Conservation (phyloP, 2,888 invertebrate genomes). For the Diarsia brunnea region DNA sequence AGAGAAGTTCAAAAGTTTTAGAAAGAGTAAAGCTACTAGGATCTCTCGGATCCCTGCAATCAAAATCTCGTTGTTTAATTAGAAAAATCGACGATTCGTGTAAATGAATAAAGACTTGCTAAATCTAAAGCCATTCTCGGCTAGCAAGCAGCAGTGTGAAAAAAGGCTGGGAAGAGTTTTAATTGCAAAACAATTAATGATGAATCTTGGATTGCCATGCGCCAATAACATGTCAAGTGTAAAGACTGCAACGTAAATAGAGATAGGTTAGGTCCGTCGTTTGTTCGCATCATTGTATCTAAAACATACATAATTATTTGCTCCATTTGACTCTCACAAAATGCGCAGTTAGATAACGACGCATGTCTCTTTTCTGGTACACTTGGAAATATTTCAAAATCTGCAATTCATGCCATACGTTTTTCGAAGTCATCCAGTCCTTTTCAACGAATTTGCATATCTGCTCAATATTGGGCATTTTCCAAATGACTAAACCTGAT, state of each 20-base stretch:
- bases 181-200: slow-evolving; percentile 21
- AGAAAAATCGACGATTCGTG: background rate
- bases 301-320: slow-evolving; percentile 23
- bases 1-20: too few species aligned
- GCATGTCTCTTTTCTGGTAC: slow-evolving; percentile 17
- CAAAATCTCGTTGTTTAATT: background rate
- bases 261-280: slow-evolving; percentile 55
- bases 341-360: slow-evolving; percentile 47
- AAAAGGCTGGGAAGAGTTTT: background rate
- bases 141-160: background rate
- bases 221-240: slow-evolving; percentile 29
- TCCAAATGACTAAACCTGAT: too few species aligned
- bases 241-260: slow-evolving; percentile 42
- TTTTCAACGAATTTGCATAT: slow-evolving; percentile 8
- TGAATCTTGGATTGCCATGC: slow-evolving; percentile 11
- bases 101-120: background rate
- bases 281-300: slow-evolving; percentile 32
- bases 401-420: slow-evolving; percentile 48
- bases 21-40: background rate
- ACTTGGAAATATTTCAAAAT: slow-evolving; percentile 40
- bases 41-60: background rate
- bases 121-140: background rate
- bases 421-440: slow-evolving; percentile 14
- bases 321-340: slow-evolving; percentile 20
- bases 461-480: slow-evolving; percentile 31